Conservation (phyloP, 2,888 invertebrate genomes). For the Lysandra coridon region DNA sequence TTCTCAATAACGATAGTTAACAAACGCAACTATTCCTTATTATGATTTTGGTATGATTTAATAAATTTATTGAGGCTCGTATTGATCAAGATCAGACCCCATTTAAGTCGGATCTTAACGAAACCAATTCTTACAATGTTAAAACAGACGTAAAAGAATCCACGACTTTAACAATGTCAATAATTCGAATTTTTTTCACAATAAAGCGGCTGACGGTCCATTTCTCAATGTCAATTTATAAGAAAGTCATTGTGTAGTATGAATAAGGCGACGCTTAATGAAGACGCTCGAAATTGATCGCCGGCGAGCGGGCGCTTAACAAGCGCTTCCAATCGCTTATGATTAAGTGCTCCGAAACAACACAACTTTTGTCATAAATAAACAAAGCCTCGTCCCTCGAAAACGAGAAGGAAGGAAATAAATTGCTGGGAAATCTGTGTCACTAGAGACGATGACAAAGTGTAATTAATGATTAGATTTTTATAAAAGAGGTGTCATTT, state of each 20-base stretch:
- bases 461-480: too few species aligned
- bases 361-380: conserved; percentile 7
- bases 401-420: background rate
- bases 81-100: background rate
- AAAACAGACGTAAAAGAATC: background rate
- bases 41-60: too few species aligned
- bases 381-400: background rate
- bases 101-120: background rate
- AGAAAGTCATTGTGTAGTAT: background rate
- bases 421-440: background rate
- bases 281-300: conserved; percentile 9
- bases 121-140: background rate
- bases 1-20: too few species aligned
- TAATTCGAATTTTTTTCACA: background rate
- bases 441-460: background rate
- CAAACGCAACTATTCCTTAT: too few species aligned
- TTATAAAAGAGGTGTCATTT: too few species aligned
- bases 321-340: conserved; percentile 5
- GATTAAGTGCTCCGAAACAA: background rate
- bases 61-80: background rate
- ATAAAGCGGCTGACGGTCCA: background rate
- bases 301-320: background rate
- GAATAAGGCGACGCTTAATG: conserved; percentile 3
- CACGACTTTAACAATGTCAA: background rate
- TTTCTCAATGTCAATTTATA: background rate